A percentile compares a stretch with the other conserved stretches of the same genome.
phyloP scores from a whole-genome alignment of 35 echinoderm and acorn worm species.

The Strongylocentrotus purpuratus region DNA sequence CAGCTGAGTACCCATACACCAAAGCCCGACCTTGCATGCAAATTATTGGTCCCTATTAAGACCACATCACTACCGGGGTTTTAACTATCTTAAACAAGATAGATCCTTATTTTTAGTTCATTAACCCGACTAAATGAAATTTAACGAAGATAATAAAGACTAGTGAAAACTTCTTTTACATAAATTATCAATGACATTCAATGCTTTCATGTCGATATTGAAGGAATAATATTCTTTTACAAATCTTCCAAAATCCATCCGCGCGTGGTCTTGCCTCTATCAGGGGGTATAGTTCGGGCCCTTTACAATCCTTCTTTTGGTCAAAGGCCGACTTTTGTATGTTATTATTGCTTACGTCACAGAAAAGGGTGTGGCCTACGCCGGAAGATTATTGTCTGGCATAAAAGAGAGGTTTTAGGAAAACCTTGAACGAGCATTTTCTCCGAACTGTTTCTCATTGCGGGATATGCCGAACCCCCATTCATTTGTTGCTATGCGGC shows the following conservation, averaged over 20 bases:
- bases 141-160: background rate
- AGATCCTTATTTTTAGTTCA: background rate
- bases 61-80: background rate
- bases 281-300: slow-evolving; percentile 49
- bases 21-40: slow-evolving; percentile 35
- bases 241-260: slow-evolving; percentile 15
- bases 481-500: slow-evolving; percentile 2
- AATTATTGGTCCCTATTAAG: slow-evolving; percentile 50
- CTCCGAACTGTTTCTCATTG: slow-evolving; percentile 1
- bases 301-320: slow-evolving; percentile 39
- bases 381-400: slow-evolving; percentile 31
- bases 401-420: slow-evolving; percentile 21
- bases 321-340: slow-evolving; percentile 53
- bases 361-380: slow-evolving; percentile 48
- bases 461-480: background rate
- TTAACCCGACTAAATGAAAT: background rate
- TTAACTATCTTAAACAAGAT: background rate
- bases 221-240: background rate
- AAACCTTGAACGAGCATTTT: slow-evolving; percentile 31
- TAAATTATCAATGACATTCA: background rate
- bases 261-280: background rate
- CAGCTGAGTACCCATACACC: background rate
- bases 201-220: background rate
- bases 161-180: background rate
- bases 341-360: slow-evolving; percentile 56